phyloP scores from a whole-genome alignment of 2,888 invertebrate genomes.

The Drosophila nigricruria region DNA sequence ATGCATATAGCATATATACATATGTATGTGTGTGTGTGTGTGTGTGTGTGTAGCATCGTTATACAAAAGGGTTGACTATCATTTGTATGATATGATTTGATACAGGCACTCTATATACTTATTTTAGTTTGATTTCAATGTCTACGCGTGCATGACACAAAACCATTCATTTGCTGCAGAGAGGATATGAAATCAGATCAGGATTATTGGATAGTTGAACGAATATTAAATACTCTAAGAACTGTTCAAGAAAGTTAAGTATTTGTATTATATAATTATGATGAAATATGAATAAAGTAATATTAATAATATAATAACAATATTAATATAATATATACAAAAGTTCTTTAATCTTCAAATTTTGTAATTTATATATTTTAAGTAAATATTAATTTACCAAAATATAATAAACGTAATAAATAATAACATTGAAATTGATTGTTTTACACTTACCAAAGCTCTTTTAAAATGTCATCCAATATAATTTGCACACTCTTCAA shows the following conservation, averaged over 20 bases:
- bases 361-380: too few species aligned
- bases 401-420: too few species aligned
- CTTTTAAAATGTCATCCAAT: neutral
- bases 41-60: neutral
- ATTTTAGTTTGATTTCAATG: constrained; percentile 64
- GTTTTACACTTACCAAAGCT: neutral
- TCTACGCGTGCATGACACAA: constrained; percentile 69
- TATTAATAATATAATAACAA: too few species aligned
- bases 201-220: neutral
- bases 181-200: neutral
- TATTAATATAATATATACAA: too few species aligned
- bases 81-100: constrained; percentile 47
- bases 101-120: constrained; percentile 35
- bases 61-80: constrained; percentile 45
- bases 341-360: too few species aligned
- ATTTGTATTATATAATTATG: too few species aligned
- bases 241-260: too few species aligned
- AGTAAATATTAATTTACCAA: too few species aligned
- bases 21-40: neutral
- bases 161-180: constrained; percentile 63
- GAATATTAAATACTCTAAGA: constrained; percentile 4
- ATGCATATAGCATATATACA: neutral
- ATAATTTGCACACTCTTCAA: too few species aligned
- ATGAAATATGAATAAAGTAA: too few species aligned
- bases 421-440: too few species aligned